Conservation (phyloP, 2,888 invertebrate genomes). For the Tetropium fuscum region DNA sequence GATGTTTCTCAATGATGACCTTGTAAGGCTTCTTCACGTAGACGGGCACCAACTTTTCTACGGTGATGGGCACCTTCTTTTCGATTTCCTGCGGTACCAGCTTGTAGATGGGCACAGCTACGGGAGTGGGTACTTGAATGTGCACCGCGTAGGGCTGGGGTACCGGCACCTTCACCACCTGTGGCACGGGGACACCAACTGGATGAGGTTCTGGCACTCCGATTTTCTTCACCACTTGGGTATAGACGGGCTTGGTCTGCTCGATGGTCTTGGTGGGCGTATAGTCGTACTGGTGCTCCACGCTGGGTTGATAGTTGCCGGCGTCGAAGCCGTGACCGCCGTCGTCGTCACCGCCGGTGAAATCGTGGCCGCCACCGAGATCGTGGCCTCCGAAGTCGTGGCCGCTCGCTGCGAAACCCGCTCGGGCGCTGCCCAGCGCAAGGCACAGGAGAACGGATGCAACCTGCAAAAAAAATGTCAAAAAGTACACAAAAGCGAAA, state of each 20-base stretch:
- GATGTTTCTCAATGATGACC: conserved; percentile 80
- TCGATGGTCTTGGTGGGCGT: conserved; percentile 74
- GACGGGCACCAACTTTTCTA: conserved; percentile 79
- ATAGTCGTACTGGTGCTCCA: conserved; percentile 68
- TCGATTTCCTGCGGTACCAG: conserved; percentile 79
- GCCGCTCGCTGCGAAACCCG: conserved; percentile 53
- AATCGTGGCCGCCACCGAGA: conserved; percentile 63
- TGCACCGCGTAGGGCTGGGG: conserved; percentile 83
- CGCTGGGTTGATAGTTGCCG: conserved; percentile 61
- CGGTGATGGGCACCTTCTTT: conserved; percentile 79
- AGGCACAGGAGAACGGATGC: conserved; percentile 52
- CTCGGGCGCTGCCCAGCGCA: conserved; percentile 49
- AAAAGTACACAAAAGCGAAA: background rate
- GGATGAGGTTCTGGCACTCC: conserved; percentile 82
- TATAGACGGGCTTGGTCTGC: conserved; percentile 76
- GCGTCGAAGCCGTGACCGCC: conserved; percentile 69
- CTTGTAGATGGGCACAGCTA: conserved; percentile 80
- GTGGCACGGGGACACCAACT: conserved; percentile 78
- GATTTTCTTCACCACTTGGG: conserved; percentile 78
- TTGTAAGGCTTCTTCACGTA: conserved; percentile 82
- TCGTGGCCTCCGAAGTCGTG: conserved; percentile 64
- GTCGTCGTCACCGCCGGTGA: conserved; percentile 42
- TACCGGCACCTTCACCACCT: conserved; percentile 77
- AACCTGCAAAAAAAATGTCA: conserved; percentile 47
- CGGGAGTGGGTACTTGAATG: conserved; percentile 77